A percentile compares a stretch with the other conserved stretches of the same genome.
Evolutionary conservation across 2,113 vertebrate genomes (phyloP).

Genomic region (Cyrtonyx montezumae): DNA sequence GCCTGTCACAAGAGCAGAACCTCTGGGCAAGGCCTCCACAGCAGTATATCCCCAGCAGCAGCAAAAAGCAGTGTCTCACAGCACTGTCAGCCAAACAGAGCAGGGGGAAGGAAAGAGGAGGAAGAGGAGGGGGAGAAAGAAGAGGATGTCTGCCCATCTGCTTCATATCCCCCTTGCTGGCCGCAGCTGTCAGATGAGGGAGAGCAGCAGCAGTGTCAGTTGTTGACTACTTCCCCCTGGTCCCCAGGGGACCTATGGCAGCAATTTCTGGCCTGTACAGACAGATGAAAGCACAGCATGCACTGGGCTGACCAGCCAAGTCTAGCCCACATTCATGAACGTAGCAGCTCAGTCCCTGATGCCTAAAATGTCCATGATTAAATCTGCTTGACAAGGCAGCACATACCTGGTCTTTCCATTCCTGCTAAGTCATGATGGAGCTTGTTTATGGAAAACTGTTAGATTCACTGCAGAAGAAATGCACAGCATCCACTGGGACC

Average conservation of each 20-base stretch:
- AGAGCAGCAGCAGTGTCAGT: neutral
- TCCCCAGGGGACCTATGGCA: neutral
- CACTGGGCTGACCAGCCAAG: neutral
- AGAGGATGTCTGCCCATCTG: neutral
- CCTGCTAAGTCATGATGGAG: neutral
- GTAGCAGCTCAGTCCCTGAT: neutral
- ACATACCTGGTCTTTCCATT: neutral
- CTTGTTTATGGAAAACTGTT: neutral
- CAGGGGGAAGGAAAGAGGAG: neutral
- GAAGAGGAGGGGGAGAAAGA: neutral
- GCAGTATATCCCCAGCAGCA: neutral
- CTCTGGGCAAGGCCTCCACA: neutral
- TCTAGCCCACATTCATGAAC: neutral
- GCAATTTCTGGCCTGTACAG: accelerated
- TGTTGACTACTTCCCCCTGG: neutral
- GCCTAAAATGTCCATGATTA: neutral
- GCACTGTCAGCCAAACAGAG: neutral
- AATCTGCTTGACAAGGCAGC: neutral
- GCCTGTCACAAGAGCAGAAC: neutral
- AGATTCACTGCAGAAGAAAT: neutral
- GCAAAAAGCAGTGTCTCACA: neutral
- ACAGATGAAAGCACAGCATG: accelerated
- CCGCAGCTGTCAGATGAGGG: neutral
- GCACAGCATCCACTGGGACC: neutral
- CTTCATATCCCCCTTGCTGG: accelerated